Evolutionary conservation across 2,888 invertebrate species (phyloP).

Genomic region (Drosophila fungiperda): DNA sequence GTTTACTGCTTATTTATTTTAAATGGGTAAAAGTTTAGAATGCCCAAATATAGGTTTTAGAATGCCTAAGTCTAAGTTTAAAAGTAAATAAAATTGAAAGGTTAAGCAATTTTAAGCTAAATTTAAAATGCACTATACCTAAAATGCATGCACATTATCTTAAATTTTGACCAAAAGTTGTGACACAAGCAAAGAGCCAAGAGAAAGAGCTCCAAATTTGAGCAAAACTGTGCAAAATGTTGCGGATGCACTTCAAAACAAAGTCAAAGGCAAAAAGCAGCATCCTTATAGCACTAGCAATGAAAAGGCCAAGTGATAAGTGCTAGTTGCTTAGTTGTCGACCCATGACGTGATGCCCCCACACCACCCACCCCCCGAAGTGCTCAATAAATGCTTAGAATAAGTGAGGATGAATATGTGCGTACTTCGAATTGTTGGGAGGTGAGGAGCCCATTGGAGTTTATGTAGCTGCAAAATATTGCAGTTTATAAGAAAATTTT

Average conservation of each 20-base stretch:
- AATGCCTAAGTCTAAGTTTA: neutral
- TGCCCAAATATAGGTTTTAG: neutral
- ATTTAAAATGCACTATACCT: neutral
- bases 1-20: constrained; percentile 2
- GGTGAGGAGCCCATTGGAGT: no score
- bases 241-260: constrained; percentile 43
- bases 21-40: neutral
- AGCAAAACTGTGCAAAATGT: constrained; percentile 16
- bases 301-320: constrained; percentile 33
- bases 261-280: constrained; percentile 41
- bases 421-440: no score
- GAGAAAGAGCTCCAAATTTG: neutral
- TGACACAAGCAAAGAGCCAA: constrained; percentile 5
- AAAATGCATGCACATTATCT: no score
- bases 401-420: no score
- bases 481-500: no score
- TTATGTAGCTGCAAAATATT: no score
- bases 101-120: neutral
- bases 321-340: neutral
- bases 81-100: neutral
- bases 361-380: no score
- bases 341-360: neutral
- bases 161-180: constrained; percentile 19
- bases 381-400: neutral
- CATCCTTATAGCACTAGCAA: constrained; percentile 14